phyloP scores from a whole-genome alignment of 53 echinoderm and acorn worm genomes.

The Echinometra lucunter region DNA sequence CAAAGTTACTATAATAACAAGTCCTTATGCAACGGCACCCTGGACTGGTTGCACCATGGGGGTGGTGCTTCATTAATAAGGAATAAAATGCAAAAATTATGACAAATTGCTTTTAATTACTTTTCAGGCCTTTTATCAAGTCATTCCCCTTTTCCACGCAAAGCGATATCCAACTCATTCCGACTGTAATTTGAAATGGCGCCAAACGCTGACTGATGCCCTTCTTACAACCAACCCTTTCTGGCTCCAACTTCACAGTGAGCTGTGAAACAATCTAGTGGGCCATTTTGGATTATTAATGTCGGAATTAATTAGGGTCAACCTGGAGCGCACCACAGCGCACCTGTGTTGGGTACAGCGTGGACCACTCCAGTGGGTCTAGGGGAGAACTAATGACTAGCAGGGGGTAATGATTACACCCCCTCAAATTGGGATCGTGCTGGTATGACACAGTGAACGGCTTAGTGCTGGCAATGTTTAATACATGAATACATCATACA shows the following conservation, averaged over 20 bases:
- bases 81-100: too few relatives aligned
- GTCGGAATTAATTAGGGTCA: conserved; percentile 60
- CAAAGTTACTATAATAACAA: too few relatives aligned
- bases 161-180: too few relatives aligned
- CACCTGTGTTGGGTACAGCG: background rate
- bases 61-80: too few relatives aligned
- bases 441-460: background rate
- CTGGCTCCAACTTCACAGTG: background rate
- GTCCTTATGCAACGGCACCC: too few relatives aligned
- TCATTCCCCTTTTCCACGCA: too few relatives aligned
- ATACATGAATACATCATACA: too few relatives aligned
- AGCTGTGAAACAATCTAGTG: conserved; percentile 47
- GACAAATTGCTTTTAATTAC: too few relatives aligned
- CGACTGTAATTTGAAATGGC: background rate
- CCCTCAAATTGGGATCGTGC: conserved; percentile 36
- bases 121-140: too few relatives aligned
- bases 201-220: background rate
- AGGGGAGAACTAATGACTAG: background rate
- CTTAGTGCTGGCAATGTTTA: background rate
- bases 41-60: too few relatives aligned
- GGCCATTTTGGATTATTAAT: conserved; percentile 48
- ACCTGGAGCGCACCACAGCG: background rate
- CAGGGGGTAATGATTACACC: conserved; percentile 40
- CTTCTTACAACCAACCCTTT: background rate
- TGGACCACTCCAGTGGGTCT: too few relatives aligned